phyloP scores from a whole-genome alignment of 2,113 vertebrate genomes.

The Drymodes brunneopygia region DNA sequence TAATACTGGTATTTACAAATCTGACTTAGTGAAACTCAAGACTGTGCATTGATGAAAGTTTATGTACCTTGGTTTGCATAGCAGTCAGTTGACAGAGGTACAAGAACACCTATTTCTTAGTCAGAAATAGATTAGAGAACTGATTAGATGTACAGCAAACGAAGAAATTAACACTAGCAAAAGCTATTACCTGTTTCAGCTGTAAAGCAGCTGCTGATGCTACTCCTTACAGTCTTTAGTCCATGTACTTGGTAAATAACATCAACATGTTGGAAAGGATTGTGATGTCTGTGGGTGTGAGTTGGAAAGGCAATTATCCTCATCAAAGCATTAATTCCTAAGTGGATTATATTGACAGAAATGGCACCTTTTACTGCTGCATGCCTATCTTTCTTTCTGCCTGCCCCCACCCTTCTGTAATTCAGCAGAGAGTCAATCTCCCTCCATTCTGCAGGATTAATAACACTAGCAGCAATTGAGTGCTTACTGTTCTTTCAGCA shows the following conservation, averaged over 20 bases:
- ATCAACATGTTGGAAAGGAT: not conserved
- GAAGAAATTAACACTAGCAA: not conserved
- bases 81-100: not conserved
- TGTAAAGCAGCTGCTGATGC: not conserved
- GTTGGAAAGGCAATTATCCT: not conserved
- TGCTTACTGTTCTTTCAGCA: not conserved
- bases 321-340: not conserved
- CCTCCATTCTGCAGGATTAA: not conserved
- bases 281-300: not conserved
- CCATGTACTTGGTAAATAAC: not conserved
- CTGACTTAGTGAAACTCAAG: not conserved
- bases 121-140: not conserved
- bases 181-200: not conserved
- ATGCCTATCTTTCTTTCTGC: not conserved
- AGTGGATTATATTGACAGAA: not conserved
- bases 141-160: not conserved
- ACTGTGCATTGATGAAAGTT: not conserved
- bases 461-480: not conserved
- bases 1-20: not conserved
- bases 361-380: not conserved
- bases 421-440: not conserved
- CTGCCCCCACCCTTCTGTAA: not conserved
- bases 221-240: not conserved
- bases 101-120: not conserved
- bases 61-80: not conserved